Evolutionary conservation across 2,113 vertebrate species (phyloP).

Genomic region (Potamarius usumacintae): DNA sequence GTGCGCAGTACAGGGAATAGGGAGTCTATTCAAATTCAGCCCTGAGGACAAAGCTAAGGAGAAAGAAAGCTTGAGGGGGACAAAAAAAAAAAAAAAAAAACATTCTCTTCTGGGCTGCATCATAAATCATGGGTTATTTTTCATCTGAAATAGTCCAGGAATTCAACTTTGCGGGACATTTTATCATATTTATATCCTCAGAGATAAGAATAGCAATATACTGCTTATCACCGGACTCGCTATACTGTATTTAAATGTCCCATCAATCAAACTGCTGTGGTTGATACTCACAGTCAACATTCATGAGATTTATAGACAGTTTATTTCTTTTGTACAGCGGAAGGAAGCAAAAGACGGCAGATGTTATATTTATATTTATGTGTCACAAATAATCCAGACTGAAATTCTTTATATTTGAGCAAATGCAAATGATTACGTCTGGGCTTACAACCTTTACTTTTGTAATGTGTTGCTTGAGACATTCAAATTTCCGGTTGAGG

Average conservation of each 20-base stretch:
- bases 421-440: not conserved
- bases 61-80: not conserved
- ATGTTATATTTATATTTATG: not conserved
- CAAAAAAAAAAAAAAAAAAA: not conserved
- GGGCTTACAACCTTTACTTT: slow-evolving; percentile 2
- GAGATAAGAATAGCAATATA: slow-evolving; percentile 2
- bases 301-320: not conserved
- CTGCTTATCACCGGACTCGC: not conserved
- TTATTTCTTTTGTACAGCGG: not conserved
- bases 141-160: not conserved
- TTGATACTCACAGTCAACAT: not conserved
- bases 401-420: slow-evolving; percentile 14
- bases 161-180: not conserved
- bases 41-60: not conserved
- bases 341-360: not conserved
- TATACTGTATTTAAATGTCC: slow-evolving; percentile 10
- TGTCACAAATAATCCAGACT: not conserved
- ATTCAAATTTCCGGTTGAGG: slow-evolving; percentile 3
- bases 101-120: not conserved
- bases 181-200: not conserved
- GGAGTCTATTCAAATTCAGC: not conserved
- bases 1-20: not conserved
- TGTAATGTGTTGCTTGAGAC: not conserved
- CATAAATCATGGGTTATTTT: not conserved
- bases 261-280: not conserved